phyloP scores from a whole-genome alignment of 2,888 invertebrate genomes.

The Noctua janthina region DNA sequence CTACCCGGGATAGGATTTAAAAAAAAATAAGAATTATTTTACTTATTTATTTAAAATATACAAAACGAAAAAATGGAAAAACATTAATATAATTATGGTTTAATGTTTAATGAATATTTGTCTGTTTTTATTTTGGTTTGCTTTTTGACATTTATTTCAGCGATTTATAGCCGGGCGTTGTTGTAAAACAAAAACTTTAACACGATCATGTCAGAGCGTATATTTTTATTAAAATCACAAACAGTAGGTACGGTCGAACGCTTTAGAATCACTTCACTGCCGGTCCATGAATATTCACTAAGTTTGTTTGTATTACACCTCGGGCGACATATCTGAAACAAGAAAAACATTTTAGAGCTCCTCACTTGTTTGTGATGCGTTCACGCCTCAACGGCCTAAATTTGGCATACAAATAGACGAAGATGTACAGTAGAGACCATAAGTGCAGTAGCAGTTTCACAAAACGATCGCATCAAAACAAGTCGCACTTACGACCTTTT shows the following conservation, averaged over 20 bases:
- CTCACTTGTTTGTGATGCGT: background rate
- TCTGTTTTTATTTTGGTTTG: background rate
- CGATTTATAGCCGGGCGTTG: background rate
- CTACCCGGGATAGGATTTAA: background rate
- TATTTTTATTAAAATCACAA: constrained; percentile 38
- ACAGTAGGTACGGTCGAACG: constrained; percentile 6
- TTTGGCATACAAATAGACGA: background rate
- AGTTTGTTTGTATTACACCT: constrained; percentile 4
- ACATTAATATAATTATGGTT: background rate
- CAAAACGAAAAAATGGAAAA: constrained; percentile 16
- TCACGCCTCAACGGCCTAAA: background rate
- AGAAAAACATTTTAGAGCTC: background rate
- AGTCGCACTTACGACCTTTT: too few relatives aligned
- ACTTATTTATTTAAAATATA: constrained; percentile 35
- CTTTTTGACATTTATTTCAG: constrained; percentile 1
- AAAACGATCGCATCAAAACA: too few relatives aligned
- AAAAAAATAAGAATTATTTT: constrained; percentile 2
- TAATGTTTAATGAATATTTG: background rate
- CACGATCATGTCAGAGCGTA: constrained; percentile 22
- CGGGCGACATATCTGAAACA: constrained; percentile 52
- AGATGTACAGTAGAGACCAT: too few relatives aligned
- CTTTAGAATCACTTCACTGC: constrained; percentile 43
- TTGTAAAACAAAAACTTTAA: constrained; percentile 11
- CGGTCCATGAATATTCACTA: constrained; percentile 12
- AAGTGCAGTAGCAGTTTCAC: too few relatives aligned